Evolutionary conservation across 2,888 invertebrate species (phyloP).

Genomic region (Lissonota sp.): DNA sequence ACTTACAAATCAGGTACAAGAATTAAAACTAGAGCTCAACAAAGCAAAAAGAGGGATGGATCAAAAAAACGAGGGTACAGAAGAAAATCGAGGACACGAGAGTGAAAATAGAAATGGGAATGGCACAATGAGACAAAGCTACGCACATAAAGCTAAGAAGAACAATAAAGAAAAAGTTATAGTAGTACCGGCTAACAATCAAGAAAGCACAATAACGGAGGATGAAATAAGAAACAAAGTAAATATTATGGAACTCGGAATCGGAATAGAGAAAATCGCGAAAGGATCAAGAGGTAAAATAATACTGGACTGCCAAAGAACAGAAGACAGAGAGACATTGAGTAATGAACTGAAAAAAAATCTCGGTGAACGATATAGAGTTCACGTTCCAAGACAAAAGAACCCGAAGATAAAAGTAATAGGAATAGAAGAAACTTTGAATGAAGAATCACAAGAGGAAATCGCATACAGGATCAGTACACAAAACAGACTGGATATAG

Average conservation of each 20-base stretch:
- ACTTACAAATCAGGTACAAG: no score
- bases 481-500: background rate
- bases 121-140: background rate
- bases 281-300: slow-evolving; percentile 5
- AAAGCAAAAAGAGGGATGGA: slow-evolving; percentile 15
- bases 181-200: background rate
- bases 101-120: no score
- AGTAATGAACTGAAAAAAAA: background rate
- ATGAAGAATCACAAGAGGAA: slow-evolving; percentile 6
- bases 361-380: background rate
- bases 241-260: background rate
- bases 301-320: slow-evolving; percentile 14
- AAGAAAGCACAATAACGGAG: background rate
- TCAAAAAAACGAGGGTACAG: background rate
- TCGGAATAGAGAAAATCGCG: background rate
- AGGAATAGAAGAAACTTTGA: background rate
- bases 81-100: background rate
- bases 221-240: slow-evolving; percentile 10
- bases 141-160: background rate
- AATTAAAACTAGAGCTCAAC: background rate
- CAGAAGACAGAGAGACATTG: background rate
- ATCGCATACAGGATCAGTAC: background rate
- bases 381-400: background rate
- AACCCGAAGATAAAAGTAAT: slow-evolving; percentile 13
- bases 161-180: background rate